Evolutionary conservation across 2,888 invertebrate species (phyloP).

Genomic region (Leptinotarsa tumamoca): DNA sequence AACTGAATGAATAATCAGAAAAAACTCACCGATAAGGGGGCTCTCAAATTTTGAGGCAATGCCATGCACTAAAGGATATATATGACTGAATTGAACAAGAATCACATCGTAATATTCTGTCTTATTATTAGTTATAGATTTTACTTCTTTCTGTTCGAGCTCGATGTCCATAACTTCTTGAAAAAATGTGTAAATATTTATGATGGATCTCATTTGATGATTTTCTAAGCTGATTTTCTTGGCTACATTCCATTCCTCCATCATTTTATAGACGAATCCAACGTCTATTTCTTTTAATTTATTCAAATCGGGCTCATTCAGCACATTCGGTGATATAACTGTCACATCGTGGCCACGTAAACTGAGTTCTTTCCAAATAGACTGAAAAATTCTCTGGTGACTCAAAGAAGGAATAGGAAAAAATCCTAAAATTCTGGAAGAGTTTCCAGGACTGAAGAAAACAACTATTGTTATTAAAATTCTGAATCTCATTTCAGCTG

Average conservation of each 20-base stretch:
- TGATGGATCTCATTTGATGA: background rate
- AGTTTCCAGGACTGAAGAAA: no score
- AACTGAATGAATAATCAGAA: background rate
- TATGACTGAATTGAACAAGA: conserved; percentile 17
- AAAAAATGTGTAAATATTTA: background rate
- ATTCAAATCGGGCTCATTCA: conserved; percentile 22
- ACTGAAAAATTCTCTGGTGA: conserved; percentile 28
- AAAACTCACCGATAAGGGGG: conserved; percentile 23
- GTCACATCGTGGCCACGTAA: conserved; percentile 32
- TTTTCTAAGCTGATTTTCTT: background rate
- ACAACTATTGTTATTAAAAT: no score
- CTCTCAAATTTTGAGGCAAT: conserved; percentile 6
- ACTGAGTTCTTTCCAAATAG: conserved; percentile 33
- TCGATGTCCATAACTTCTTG: background rate
- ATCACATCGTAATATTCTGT: conserved; percentile 8
- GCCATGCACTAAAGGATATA: conserved; percentile 1
- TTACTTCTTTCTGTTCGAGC: background rate
- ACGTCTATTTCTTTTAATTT: conserved; percentile 33
- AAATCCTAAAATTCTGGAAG: background rate
- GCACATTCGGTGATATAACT: conserved; percentile 28
- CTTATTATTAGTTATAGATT: background rate
- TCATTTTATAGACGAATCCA: background rate
- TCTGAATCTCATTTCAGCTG: no score
- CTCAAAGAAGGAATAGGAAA: background rate
- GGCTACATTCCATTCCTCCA: background rate